A percentile compares a stretch with the other conserved stretches of the same genome.
These are phyloP conservation scores for Patella depressa DNA, from an alignment of 2,888 invertebrate genomes.

Conservation along the genomic window DNA sequence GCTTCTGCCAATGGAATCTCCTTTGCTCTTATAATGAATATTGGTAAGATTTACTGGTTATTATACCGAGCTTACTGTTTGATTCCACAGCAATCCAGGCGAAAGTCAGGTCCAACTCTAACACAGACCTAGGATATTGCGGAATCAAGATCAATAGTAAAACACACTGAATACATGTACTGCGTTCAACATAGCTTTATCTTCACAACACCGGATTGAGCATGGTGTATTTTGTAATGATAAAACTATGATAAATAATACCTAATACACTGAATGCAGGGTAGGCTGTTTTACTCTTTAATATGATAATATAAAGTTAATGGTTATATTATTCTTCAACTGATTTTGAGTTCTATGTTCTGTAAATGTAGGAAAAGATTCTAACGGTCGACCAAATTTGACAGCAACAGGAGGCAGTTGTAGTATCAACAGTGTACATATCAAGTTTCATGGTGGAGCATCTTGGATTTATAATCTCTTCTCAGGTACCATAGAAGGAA, in stretches of 20 bases:
- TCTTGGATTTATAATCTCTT: conserved; percentile 31
- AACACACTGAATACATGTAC: neutral
- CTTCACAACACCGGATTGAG: no score
- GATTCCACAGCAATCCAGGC: no score
- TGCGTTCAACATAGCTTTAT: neutral
- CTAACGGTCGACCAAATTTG: conserved; percentile 24
- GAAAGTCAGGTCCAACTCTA: no score
- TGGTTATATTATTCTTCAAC: no score
- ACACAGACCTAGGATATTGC: no score
- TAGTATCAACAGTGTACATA: conserved; percentile 19
- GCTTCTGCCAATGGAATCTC: conserved; percentile 21
- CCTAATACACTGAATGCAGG: no score
- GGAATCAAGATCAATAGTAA: neutral
- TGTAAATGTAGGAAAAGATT: conserved; percentile 16
- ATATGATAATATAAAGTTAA: no score
- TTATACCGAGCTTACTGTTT: neutral
- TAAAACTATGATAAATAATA: no score
- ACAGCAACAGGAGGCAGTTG: conserved; percentile 19
- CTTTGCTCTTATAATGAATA: conserved; percentile 18
- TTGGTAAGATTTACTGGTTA: conserved; percentile 25
- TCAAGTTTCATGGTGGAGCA: conserved; percentile 34
- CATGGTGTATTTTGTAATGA: no score
- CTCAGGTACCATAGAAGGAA: conserved; percentile 19
- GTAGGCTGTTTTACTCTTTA: no score
- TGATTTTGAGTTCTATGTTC: neutral